These are phyloP conservation scores for Amniataba percoides DNA, from an alignment of 2,797 vertebrate genomes.

Conservation along the genomic window DNA sequence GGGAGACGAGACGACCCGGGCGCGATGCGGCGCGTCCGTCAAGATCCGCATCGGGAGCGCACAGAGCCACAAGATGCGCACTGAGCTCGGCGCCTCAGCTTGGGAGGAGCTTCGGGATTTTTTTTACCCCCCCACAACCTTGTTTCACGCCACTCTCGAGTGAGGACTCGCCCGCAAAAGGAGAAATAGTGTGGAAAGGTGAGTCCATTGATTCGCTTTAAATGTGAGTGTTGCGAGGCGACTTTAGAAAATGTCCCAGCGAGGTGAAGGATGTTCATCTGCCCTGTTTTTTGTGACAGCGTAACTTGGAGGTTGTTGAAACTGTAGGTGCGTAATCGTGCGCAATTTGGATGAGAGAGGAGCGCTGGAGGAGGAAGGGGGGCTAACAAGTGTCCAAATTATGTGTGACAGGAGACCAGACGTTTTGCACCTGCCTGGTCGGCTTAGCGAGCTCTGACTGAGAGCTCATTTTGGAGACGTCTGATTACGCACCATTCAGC, in stretches of 20 bases:
- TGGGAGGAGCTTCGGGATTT: constrained; percentile 79
- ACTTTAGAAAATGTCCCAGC: constrained; percentile 4
- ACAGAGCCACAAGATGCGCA: constrained; percentile 74
- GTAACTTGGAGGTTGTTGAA: constrained; percentile 39
- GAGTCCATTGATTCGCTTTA: constrained; percentile 58
- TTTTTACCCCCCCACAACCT: too few relatives aligned
- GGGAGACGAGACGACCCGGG: too few relatives aligned
- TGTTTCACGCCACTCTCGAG: constrained; percentile 64
- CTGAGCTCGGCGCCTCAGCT: constrained; percentile 38
- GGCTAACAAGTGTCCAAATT: constrained; percentile 36
- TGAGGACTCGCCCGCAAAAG: constrained; percentile 64
- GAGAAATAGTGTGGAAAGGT: constrained; percentile 69
- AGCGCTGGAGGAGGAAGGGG: constrained; percentile 4
- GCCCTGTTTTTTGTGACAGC: constrained; percentile 18
- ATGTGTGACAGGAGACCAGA: neutral
- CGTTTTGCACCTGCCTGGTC: constrained; percentile 47
- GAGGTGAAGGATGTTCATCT: neutral
- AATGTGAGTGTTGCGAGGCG: neutral
- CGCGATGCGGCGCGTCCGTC: too few relatives aligned
- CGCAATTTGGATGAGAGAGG: constrained; percentile 68
- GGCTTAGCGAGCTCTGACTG: constrained; percentile 23
- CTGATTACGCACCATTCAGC: constrained; percentile 44
- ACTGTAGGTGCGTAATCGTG: constrained; percentile 73
- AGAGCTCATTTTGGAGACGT: constrained; percentile 37
- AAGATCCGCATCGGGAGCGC: constrained; percentile 61